Evolutionary conservation across 2,888 invertebrate genomes (phyloP).

Genomic region (Pachymerium ferrugineum): DNA sequence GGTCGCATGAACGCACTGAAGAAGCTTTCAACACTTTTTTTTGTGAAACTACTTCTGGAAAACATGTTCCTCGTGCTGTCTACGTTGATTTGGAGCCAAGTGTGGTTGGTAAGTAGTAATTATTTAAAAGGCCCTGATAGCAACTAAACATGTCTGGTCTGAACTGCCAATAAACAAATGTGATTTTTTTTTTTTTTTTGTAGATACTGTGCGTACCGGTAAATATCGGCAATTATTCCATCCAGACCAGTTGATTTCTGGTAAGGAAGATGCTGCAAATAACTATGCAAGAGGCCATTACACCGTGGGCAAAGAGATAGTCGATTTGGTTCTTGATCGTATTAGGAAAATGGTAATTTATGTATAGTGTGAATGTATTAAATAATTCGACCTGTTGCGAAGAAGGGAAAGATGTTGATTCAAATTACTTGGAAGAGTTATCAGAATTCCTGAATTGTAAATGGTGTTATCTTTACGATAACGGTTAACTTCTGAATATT

Average conservation of each 20-base stretch:
- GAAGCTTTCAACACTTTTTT: conserved; percentile 51
- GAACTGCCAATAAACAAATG: too few species aligned
- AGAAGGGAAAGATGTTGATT: too few species aligned
- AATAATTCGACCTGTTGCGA: too few species aligned
- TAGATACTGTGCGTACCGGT: conserved; percentile 86
- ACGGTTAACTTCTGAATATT: too few species aligned
- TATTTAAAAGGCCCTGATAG: too few species aligned
- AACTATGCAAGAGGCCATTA: conserved; percentile 79
- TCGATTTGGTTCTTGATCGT: conserved; percentile 61
- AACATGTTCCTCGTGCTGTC: conserved; percentile 50
- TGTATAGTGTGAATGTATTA: too few species aligned
- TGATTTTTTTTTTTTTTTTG: too few species aligned
- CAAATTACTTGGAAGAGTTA: too few species aligned
- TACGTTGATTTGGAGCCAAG: conserved; percentile 54
- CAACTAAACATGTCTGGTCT: too few species aligned
- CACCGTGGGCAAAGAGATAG: conserved; percentile 34
- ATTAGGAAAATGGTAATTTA: too few species aligned
- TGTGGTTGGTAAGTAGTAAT: conserved; percentile 50
- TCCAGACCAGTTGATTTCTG: conserved; percentile 93
- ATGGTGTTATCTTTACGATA: too few species aligned
- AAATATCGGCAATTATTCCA: conserved; percentile 95
- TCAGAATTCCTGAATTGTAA: too few species aligned
- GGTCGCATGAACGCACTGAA: not conserved
- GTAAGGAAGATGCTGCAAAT: conserved; percentile 96
- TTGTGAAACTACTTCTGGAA: conserved; percentile 52